Conservation (phyloP, 2,797 vertebrate genomes). For the Urosaurus nigricauda region DNA sequence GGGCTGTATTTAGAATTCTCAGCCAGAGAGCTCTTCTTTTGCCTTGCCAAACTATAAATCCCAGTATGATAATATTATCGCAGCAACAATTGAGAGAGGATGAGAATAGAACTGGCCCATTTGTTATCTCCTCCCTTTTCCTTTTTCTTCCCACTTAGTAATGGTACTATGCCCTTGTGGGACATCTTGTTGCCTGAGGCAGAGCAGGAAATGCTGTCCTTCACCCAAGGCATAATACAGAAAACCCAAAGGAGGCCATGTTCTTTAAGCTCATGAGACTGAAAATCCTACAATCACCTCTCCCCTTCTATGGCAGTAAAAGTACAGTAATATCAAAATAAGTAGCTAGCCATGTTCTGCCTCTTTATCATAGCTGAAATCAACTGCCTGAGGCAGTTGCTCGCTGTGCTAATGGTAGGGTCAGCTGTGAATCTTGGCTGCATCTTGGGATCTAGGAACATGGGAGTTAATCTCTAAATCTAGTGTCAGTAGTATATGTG, state of each 20-base stretch:
- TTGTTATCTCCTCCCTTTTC: no score
- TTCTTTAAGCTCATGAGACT: neutral
- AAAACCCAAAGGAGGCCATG: neutral
- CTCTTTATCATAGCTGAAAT: no score
- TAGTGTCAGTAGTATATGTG: neutral
- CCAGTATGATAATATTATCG: no score
- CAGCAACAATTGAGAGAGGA: no score
- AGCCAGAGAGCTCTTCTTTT: no score
- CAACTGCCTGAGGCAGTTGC: no score
- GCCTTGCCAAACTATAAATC: no score
- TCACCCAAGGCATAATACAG: neutral
- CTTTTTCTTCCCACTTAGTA: neutral
- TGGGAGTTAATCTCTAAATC: neutral
- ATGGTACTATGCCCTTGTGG: neutral
- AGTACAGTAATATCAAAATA: neutral
- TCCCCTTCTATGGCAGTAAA: neutral
- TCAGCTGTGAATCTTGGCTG: neutral
- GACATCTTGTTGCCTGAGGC: neutral
- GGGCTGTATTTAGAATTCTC: no score
- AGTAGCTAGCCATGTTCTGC: no score
- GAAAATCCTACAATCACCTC: neutral
- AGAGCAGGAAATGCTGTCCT: neutral
- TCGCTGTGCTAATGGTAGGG: neutral
- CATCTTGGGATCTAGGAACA: neutral
- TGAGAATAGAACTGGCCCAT: neutral